Base-by-base conservation (phyloP, 2,888 invertebrate genomes). In the Tipula confusa region DNA sequence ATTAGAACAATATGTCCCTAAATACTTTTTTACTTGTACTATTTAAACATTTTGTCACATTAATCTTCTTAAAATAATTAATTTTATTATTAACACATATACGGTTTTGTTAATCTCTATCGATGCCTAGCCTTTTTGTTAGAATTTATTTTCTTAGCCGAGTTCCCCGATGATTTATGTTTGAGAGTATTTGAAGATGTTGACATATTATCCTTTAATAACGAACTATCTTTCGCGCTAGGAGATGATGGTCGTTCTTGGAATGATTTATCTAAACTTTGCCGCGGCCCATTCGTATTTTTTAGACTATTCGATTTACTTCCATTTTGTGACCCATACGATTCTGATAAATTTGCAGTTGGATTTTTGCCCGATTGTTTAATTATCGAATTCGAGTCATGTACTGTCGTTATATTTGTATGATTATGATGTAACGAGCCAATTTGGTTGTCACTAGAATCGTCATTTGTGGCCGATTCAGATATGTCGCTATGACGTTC, bases 51-150 rank as follows among this genome's bases (percentile, higher is more conserved):
- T n/a, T n/a, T n/a, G n/a, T n/a, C n/a, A n/a, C n/a, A n/a, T n/a
- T n/a, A n/a, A n/a, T n/a, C n/a, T n/a, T n/a, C n/a, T n/a, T n/a
- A n/a, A n/a, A n/a, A n/a, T n/a, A n/a, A n/a, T n/a, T n/a, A n/a
- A n/a, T n/a, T n/a, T n/a, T n/a, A n/a, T n/a, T n/a, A n/a, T n/a
- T n/a, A n/a, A n/a, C n/a, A n/a, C n/a, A n/a, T n/a, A n/a, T n/a
- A n/a, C n/a, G n/a, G n/a, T n/a, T n/a, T 33, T 33, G 11, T 33
- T 9, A 64, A 43, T 5, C 18, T n/a, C 29, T 93, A 96, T 91
- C 96, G 93, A 90, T 96, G 95, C 87, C 95, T 92, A 24, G 95
- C 93, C 89, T 96, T 95, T 88, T 96, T 96, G 87, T 93, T 95
- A 86, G 93, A 93, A 88, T 92, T 94, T 87, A 95, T 87, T 88